Conservation (phyloP, 2,797 vertebrate genomes). For the Chiroxiphia lanceolata region DNA sequence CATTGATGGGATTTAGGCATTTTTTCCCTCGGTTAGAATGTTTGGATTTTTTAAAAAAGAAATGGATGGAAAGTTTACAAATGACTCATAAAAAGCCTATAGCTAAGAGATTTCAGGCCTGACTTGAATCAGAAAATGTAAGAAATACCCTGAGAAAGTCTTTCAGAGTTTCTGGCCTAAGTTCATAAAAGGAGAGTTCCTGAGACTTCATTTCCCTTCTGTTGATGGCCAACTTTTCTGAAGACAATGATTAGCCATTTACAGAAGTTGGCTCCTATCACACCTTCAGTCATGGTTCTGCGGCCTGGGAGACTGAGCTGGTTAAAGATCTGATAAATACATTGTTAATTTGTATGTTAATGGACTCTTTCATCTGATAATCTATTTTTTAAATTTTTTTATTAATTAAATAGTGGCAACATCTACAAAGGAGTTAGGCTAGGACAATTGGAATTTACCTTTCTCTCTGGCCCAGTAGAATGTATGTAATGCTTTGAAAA, state of each 20-base stretch:
- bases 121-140: background rate
- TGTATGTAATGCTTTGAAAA: background rate
- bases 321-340: background rate
- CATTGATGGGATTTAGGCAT: accelerated
- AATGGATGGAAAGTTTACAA: background rate
- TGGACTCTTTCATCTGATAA: background rate
- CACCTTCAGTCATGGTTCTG: background rate
- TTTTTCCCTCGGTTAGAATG: background rate
- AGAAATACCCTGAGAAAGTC: background rate
- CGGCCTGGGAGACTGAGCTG: background rate
- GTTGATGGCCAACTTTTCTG: background rate
- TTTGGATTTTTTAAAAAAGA: background rate
- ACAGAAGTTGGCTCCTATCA: background rate
- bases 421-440: background rate
- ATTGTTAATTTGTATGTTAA: background rate
- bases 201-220: background rate
- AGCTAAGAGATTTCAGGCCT: background rate
- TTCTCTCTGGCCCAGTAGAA: background rate
- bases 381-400: background rate
- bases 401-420: background rate
- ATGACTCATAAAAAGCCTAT: background rate
- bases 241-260: background rate
- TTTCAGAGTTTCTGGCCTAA: background rate
- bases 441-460: background rate
- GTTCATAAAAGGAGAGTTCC: background rate